These are phyloP conservation scores for Asarcornis scutulata DNA, from an alignment of 2,113 vertebrate genomes.

Conservation along the genomic window DNA sequence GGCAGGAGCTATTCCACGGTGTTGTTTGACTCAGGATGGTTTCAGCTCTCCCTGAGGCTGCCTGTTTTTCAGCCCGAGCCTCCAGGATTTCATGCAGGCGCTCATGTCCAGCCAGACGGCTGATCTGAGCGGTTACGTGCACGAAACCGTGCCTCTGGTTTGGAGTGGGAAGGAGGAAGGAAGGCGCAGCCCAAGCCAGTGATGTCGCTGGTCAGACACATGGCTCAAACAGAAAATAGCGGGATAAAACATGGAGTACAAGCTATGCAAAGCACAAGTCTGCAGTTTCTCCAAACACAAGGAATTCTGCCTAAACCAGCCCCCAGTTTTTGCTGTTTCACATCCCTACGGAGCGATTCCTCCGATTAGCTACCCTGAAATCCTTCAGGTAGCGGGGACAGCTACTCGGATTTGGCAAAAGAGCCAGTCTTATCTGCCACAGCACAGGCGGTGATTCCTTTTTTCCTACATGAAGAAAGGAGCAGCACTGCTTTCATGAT, in stretches of 20 bases:
- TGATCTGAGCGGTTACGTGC: background rate
- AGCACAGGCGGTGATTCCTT: background rate
- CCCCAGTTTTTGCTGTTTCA: background rate
- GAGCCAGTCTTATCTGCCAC: too few relatives aligned
- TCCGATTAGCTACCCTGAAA: background rate
- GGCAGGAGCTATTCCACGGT: background rate
- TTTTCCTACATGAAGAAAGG: background rate
- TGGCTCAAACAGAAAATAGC: background rate
- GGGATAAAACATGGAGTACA: background rate
- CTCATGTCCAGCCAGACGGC: background rate
- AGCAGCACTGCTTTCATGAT: background rate
- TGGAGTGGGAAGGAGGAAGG: background rate
- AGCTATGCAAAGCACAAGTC: background rate
- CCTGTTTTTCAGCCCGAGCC: background rate
- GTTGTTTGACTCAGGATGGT: background rate
- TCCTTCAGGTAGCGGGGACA: background rate
- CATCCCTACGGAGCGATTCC: background rate
- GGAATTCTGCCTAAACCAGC: background rate
- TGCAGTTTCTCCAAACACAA: background rate
- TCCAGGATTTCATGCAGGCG: background rate
- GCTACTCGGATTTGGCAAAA: background rate
- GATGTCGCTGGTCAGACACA: background rate
- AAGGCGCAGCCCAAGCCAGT: background rate
- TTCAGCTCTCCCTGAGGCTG: background rate
- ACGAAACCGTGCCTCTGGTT: background rate